phyloP scores from a whole-genome alignment of 2,888 invertebrate genomes.

The Capitulum mitella region DNA sequence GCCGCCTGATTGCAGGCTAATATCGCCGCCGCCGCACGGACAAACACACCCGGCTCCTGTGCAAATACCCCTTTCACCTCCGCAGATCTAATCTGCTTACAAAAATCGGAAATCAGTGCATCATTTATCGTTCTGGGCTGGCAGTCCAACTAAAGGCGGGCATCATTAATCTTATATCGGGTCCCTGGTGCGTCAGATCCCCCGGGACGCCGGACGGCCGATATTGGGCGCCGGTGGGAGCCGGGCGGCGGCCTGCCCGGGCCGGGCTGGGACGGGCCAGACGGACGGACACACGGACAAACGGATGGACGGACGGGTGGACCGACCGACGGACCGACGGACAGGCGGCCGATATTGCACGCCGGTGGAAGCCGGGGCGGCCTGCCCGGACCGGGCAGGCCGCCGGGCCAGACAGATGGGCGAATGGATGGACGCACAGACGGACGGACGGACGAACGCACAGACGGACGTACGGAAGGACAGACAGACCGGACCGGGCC shows the following conservation, averaged over 20 bases:
- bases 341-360: too few species aligned
- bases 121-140: conserved; percentile 21
- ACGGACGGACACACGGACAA: conserved; percentile 28
- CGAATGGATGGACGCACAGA: too few species aligned
- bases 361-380: too few species aligned
- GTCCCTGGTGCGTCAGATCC: conserved; percentile 1
- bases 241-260: neutral
- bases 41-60: conserved; percentile 13
- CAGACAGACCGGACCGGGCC: conserved; percentile 21
- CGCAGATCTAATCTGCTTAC: conserved; percentile 24
- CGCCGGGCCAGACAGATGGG: neutral
- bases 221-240: neutral
- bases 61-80: conserved; percentile 25
- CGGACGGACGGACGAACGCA: too few species aligned
- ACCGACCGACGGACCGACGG: neutral
- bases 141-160: conserved; percentile 23
- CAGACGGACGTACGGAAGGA: conserved; percentile 26
- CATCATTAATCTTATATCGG: conserved; percentile 24
- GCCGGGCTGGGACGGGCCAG: neutral
- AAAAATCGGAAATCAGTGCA: conserved; percentile 24
- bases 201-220: neutral
- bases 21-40: neutral
- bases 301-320: conserved; percentile 14
- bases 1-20: neutral
- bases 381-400: neutral